Percentiles rank a stretch among this genome's conserved stretches.
Conservation (phyloP, 2,113 vertebrate species). For the Piaya cayana region DNA sequence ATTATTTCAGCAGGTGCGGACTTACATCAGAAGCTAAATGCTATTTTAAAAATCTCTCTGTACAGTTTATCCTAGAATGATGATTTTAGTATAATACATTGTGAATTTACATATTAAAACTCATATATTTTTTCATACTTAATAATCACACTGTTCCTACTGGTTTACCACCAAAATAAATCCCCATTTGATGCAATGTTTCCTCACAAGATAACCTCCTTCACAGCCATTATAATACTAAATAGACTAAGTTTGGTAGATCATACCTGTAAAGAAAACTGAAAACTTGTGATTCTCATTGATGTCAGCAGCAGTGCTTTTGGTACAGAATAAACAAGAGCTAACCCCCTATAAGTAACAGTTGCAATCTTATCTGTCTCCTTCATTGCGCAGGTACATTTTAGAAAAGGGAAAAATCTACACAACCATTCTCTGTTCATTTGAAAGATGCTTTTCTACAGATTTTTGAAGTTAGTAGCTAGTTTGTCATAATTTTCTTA, state of each 20-base stretch:
- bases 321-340: not conserved
- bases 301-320: not conserved
- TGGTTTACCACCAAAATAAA: not conserved
- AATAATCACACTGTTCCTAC: not conserved
- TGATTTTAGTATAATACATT: not conserved
- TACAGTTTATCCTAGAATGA: too few species aligned
- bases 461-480: not conserved
- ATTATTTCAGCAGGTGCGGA: not conserved
- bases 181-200: not conserved
- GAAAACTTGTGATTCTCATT: not conserved
- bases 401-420: not conserved
- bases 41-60: not conserved
- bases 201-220: not conserved
- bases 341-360: not conserved
- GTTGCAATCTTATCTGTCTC: not conserved
- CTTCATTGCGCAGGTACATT: not conserved
- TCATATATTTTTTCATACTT: not conserved
- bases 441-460: conserved; percentile 19
- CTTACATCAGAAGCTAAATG: not conserved
- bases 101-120: not conserved
- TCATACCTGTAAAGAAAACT: not conserved
- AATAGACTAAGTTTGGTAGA: not conserved
- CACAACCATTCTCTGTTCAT: not conserved
- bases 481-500: not conserved
- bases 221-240: not conserved